A percentile compares a stretch with the other conserved stretches of the same genome.
phyloP scores from a whole-genome alignment of 2,888 invertebrate species.

The Drosophila eohydei region DNA sequence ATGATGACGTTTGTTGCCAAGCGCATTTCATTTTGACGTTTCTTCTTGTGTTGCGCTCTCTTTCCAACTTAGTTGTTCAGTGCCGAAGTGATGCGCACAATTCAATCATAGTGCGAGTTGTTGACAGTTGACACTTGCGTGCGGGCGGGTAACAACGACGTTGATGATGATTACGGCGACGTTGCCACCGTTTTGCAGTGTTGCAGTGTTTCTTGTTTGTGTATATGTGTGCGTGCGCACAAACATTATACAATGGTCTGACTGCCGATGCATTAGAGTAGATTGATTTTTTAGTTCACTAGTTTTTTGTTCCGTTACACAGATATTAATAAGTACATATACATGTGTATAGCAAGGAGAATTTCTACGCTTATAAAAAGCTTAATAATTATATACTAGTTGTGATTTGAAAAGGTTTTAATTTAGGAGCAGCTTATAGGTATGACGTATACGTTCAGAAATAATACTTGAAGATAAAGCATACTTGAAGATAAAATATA shows the following conservation, averaged over 20 bases:
- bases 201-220: conserved; percentile 3
- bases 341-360: background rate
- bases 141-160: background rate
- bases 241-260: background rate
- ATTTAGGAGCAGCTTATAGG: background rate
- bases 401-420: background rate
- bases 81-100: conserved; percentile 18
- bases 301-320: background rate
- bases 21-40: conserved; percentile 19
- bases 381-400: background rate
- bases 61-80: conserved; percentile 17
- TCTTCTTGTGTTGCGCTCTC: conserved; percentile 18
- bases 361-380: background rate
- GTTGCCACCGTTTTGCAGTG: conserved; percentile 22
- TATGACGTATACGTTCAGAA: background rate
- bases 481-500: background rate
- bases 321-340: background rate
- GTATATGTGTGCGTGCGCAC: background rate
- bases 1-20: conserved; percentile 34
- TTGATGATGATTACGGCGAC: background rate
- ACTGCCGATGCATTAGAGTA: conserved; percentile 3
- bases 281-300: conserved; percentile 3
- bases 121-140: conserved; percentile 40
- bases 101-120: conserved; percentile 39
- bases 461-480: background rate